phyloP scores from a whole-genome alignment of 2,797 vertebrate species.

The Trematomus bernacchii region DNA sequence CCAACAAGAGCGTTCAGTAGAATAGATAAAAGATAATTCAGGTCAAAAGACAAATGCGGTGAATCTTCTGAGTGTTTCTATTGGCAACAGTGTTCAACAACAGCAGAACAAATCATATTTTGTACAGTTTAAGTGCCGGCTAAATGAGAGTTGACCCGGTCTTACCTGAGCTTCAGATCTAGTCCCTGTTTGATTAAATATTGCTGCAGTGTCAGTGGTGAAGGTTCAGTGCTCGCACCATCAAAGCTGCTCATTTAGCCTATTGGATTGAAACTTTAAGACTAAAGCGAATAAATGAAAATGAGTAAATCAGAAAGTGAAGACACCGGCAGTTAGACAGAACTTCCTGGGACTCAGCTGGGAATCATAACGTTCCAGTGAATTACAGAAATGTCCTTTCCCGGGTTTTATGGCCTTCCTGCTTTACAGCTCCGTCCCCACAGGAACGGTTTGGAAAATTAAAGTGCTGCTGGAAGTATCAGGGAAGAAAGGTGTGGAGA shows the following conservation, averaged over 20 bases:
- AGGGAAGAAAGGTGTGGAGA: neutral
- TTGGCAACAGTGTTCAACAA: too few species aligned
- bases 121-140: too few species aligned
- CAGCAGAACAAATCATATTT: too few species aligned
- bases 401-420: constrained; percentile 51
- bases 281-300: constrained; percentile 45
- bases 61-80: too few species aligned
- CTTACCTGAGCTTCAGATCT: neutral
- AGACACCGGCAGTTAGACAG: constrained; percentile 36
- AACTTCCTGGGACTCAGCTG: constrained; percentile 43
- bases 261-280: constrained; percentile 37
- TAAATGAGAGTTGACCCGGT: neutral
- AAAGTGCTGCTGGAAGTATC: constrained; percentile 33
- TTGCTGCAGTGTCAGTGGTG: neutral
- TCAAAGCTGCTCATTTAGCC: neutral
- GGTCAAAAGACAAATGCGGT: neutral
- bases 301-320: constrained; percentile 37
- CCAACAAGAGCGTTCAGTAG: neutral
- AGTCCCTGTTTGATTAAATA: neutral
- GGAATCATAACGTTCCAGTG: constrained; percentile 66
- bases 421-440: constrained; percentile 53
- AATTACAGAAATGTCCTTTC: constrained; percentile 71
- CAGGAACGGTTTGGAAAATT: constrained; percentile 58
- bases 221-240: neutral
- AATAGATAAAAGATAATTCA: neutral